A percentile compares a stretch with the other conserved stretches of the same genome.
These are phyloP conservation scores for Automeris io DNA, from an alignment of 2,888 invertebrate genomes.

Conservation along the genomic window DNA sequence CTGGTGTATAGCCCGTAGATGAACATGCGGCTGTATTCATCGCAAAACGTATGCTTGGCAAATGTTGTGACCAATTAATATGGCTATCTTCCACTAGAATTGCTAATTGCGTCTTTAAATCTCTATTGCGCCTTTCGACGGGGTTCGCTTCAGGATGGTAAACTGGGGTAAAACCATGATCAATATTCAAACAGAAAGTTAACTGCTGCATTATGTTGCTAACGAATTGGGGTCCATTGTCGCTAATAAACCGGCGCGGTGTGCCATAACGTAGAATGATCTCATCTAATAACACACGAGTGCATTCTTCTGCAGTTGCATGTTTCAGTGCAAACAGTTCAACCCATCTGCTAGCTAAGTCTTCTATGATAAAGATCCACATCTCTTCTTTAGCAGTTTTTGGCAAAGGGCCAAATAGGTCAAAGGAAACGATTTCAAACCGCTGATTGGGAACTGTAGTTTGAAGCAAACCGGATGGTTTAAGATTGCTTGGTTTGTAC, in stretches of 20 bases:
- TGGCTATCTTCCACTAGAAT: constrained; percentile 5
- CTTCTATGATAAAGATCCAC: constrained; percentile 21
- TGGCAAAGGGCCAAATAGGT: constrained; percentile 28
- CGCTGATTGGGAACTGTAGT: constrained; percentile 17
- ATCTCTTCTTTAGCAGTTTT: constrained; percentile 3
- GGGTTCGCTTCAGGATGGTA: constrained; percentile 32
- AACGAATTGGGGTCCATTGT: constrained; percentile 38
- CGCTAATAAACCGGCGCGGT: constrained; percentile 29
- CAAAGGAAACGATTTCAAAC: constrained; percentile 32
- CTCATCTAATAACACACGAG: constrained; percentile 25
- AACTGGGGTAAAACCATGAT: constrained; percentile 23
- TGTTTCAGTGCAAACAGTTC: constrained; percentile 18
- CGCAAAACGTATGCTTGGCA: constrained; percentile 13
- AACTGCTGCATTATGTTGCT: constrained; percentile 33
- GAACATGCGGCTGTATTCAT: constrained; percentile 9
- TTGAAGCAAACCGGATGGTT: constrained; percentile 31
- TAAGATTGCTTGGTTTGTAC: constrained; percentile 30
- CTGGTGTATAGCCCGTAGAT: constrained; percentile 10
- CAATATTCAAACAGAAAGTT: constrained; percentile 16
- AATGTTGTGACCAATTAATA: constrained; percentile 6
- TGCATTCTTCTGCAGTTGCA: constrained; percentile 21
- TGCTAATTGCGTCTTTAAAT: constrained; percentile 19
- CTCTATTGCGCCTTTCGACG: constrained; percentile 14
- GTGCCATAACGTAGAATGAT: constrained; percentile 34
- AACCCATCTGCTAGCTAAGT: constrained; percentile 17